Percentiles rank a stretch among this genome's conserved stretches.
phyloP scores from a whole-genome alignment of 1,140 invertebrate genomes.

The Orussus abietinus region DNA sequence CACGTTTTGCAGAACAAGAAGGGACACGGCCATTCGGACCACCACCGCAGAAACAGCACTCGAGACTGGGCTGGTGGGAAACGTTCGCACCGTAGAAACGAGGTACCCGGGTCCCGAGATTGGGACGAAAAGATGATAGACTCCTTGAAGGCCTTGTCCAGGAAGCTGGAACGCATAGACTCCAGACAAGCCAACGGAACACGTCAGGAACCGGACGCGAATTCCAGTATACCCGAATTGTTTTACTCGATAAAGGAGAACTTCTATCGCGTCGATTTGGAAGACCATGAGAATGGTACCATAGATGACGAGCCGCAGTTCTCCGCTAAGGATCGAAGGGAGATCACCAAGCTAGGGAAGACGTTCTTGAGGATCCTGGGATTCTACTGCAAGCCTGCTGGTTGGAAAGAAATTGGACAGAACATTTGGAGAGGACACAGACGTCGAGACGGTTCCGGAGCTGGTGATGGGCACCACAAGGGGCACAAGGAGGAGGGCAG shows the following conservation, averaged over 20 bases:
- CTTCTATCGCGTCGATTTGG: conserved; percentile 48
- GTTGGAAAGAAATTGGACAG: conserved; percentile 29
- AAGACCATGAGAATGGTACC: no score
- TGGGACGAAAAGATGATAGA: conserved; percentile 50
- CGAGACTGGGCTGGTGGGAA: no score
- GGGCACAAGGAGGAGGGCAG: conserved; percentile 27
- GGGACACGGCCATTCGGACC: conserved; percentile 21
- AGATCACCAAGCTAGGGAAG: conserved; percentile 46
- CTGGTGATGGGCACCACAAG: conserved; percentile 21
- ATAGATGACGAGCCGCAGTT: no score
- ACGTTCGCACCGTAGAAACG: conserved; percentile 3
- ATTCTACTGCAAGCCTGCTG: conserved; percentile 50
- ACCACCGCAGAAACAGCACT: no score
- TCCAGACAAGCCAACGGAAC: conserved; percentile 39
- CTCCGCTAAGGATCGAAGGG: conserved; percentile 40
- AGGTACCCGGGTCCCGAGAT: conserved; percentile 28
- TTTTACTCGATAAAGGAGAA: conserved; percentile 49
- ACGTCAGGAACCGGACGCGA: no score
- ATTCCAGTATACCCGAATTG: conserved; percentile 49
- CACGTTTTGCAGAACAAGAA: conserved; percentile 47
- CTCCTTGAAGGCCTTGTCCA: conserved; percentile 44
- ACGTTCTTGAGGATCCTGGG: conserved; percentile 49
- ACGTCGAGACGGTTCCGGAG: no score
- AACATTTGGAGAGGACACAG: neutral
- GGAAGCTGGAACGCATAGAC: conserved; percentile 47